A percentile compares a stretch with the other conserved stretches of the same genome.
Evolutionary conservation across 2,113 vertebrate species (phyloP).

Genomic region (Lanius collurio): DNA sequence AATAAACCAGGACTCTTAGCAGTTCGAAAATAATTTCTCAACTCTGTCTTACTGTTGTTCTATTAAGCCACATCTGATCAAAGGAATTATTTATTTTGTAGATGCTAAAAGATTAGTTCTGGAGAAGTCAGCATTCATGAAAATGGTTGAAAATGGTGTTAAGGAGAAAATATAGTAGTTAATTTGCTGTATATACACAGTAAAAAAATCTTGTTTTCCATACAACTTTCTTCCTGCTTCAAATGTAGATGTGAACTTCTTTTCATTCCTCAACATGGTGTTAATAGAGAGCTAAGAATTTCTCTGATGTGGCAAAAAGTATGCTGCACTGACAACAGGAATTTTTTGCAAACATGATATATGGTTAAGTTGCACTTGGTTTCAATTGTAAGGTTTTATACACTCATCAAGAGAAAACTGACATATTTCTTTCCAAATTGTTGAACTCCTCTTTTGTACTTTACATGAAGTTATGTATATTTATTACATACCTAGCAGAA

Average conservation of each 20-base stretch:
- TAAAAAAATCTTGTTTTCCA: background rate
- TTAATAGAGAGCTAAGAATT: background rate
- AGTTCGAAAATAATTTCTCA: background rate
- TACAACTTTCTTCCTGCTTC: background rate
- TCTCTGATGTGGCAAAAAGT: background rate
- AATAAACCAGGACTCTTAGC: background rate
- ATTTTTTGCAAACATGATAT: background rate
- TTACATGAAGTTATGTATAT: background rate
- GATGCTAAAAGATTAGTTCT: background rate
- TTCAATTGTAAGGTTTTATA: background rate
- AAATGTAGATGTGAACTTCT: background rate
- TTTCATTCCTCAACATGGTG: slow-evolving; percentile 2
- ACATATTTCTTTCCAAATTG: background rate
- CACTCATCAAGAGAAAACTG: background rate
- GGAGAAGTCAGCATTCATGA: background rate
- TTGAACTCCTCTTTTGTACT: background rate
- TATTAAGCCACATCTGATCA: background rate
- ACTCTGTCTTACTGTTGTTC: background rate
- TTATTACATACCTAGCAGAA: background rate
- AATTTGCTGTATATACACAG: background rate
- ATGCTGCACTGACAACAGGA: background rate
- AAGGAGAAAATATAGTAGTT: background rate
- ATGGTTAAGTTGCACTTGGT: background rate
- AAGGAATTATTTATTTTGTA: background rate
- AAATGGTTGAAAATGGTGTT: background rate